Conservation (phyloP, 2,797 vertebrate genomes). For the Megalops cyprinoides region DNA sequence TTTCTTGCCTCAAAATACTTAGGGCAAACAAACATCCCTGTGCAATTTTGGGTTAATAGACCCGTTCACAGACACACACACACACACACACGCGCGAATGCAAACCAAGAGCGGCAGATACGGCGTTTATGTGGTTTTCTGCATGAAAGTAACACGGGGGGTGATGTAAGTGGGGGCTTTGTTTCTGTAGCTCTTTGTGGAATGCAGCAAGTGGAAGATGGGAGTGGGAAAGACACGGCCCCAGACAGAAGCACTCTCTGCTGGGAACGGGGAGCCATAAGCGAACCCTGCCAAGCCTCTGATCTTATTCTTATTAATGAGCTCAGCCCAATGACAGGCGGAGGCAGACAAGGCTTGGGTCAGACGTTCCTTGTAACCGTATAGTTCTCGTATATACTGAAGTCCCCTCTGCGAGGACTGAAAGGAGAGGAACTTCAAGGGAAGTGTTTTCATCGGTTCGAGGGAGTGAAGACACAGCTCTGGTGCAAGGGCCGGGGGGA, state of each 20-base stretch:
- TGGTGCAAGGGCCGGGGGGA: neutral
- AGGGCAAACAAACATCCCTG: conserved; percentile 3
- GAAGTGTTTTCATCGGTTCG: conserved; percentile 17
- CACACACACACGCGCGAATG: neutral
- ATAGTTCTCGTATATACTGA: neutral
- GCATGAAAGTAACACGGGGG: conserved; percentile 9
- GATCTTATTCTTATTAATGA: conserved; percentile 25
- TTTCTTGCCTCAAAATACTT: conserved; percentile 14
- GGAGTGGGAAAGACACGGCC: conserved; percentile 1
- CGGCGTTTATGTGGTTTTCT: neutral
- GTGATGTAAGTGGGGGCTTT: neutral
- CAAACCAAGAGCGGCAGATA: neutral
- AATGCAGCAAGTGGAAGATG: neutral
- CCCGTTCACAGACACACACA: neutral
- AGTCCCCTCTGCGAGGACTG: neutral
- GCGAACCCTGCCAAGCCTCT: conserved; percentile 22
- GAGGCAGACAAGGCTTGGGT: neutral
- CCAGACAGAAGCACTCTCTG: conserved; percentile 6
- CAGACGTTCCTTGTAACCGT: conserved; percentile 16
- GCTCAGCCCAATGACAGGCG: conserved; percentile 19
- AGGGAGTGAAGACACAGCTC: neutral
- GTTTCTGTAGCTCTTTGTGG: neutral
- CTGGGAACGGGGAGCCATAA: neutral
- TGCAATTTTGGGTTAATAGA: neutral
- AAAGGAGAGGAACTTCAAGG: conserved; percentile 13